Percentiles rank a stretch among this genome's conserved stretches.
These are phyloP conservation scores for Drosophila lutescens DNA, from an alignment of 2,888 invertebrate genomes.

Conservation along the genomic window DNA sequence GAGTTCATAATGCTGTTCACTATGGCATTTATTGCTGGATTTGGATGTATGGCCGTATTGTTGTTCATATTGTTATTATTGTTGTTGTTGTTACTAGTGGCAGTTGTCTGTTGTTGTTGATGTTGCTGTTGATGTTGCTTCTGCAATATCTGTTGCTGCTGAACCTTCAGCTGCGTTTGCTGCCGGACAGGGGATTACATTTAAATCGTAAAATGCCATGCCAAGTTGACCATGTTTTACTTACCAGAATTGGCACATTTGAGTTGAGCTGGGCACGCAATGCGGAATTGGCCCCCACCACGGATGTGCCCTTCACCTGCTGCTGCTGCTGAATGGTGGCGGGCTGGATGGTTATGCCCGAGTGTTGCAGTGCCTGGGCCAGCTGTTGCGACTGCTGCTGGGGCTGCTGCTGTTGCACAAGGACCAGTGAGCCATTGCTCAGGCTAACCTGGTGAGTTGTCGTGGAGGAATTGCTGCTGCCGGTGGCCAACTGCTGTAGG, in stretches of 20 bases:
- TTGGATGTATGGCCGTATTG: slow-evolving; percentile 81
- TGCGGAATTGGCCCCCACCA: slow-evolving; percentile 84
- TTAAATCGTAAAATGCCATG: background rate
- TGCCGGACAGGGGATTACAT: slow-evolving; percentile 67
- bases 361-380: slow-evolving; percentile 71
- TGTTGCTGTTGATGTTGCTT: slow-evolving; percentile 73
- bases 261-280: slow-evolving; percentile 82
- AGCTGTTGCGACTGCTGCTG: slow-evolving; percentile 70
- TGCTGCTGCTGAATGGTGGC: slow-evolving; percentile 79
- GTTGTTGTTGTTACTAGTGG: slow-evolving; percentile 54
- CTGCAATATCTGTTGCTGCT: slow-evolving; percentile 75
- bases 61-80: slow-evolving; percentile 53
- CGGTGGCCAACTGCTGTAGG: slow-evolving; percentile 62
- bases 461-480: slow-evolving; percentile 57
- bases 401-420: slow-evolving; percentile 81
- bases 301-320: slow-evolving; percentile 70
- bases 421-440: slow-evolving; percentile 82
- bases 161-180: slow-evolving; percentile 89
- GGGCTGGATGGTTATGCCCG: slow-evolving; percentile 83
- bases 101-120: slow-evolving; percentile 55
- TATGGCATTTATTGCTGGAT: slow-evolving; percentile 90
- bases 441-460: slow-evolving; percentile 83
- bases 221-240: background rate
- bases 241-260: slow-evolving; percentile 89
- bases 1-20: slow-evolving; percentile 93